Base-by-base conservation (phyloP, 2,113 vertebrate species). In the Copsychus sechellarum region DNA sequence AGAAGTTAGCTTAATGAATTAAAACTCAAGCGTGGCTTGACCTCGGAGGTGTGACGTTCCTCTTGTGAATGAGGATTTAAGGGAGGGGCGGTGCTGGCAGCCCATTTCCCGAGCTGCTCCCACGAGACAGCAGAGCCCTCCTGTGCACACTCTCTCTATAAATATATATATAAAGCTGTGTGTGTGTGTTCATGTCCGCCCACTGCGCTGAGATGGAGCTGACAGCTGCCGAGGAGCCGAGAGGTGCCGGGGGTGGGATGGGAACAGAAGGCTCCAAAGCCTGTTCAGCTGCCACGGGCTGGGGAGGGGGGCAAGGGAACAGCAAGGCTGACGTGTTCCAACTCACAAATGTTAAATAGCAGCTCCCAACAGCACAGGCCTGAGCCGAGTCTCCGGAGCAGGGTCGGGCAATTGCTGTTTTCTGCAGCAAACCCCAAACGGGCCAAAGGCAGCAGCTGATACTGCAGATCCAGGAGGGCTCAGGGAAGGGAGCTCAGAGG, bases 151-250 rank as follows among this genome's bases (percentile, higher is more conserved):
- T 45, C 72, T 82, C 23, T 58, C 6, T 23, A 47, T 47, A 48
- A 48, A 48, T 48, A 23, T 8, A 48, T 24, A 48, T 24, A 48
- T 48, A 48, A 48, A 28, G 60, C 29, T 79, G 31, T 25, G 13
- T 38, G 53, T 60, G 69, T 51, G 1, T 43, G 2, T 34, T 57
- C 47, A 0, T 24, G 58, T 18, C 91, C 74, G 6, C 92, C 95
- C 65, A 81, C 95, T 4, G 69, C 25, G 57, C 86, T 86, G 19
- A 67, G 95, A 87, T 22, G 86, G 22, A 96, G 91, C 84, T 94
- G 95, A 88, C 91, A 95, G 96, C 91, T 96, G 93, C 74, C 74
- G 88, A n/a, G 81, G 86, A 95, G 95, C 89, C 20, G 23, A 56
- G 88, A 90, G 94, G 92, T 76, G 93, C 72, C 5, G 72, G 81